phyloP scores from a whole-genome alignment of 2,888 invertebrate species.

The Thera obeliscata region DNA sequence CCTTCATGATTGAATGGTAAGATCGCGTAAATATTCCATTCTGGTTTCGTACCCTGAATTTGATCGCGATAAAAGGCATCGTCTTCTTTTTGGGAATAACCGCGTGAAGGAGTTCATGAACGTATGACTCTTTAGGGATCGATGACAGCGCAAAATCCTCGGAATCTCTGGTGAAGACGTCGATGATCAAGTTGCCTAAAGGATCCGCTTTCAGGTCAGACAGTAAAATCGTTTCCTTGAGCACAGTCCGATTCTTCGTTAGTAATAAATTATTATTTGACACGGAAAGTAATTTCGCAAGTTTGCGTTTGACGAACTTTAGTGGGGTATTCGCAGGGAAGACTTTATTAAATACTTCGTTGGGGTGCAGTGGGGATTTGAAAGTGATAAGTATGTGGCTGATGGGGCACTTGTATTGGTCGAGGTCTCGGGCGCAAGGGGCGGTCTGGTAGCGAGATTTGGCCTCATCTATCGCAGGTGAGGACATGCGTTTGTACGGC shows the following conservation, averaged over 20 bases:
- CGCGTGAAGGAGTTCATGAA: constrained; percentile 71
- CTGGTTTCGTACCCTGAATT: constrained; percentile 73
- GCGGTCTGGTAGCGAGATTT: constrained; percentile 68
- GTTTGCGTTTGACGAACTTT: constrained; percentile 74
- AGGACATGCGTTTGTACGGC: constrained; percentile 59
- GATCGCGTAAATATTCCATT: constrained; percentile 79
- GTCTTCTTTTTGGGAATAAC: constrained; percentile 70
- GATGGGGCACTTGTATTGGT: constrained; percentile 69
- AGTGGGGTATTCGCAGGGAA: constrained; percentile 75
- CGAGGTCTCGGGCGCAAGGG: constrained; percentile 65
- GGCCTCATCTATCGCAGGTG: constrained; percentile 54
- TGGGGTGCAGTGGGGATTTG: constrained; percentile 69
- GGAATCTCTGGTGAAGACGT: constrained; percentile 76
- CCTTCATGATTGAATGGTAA: constrained; percentile 79
- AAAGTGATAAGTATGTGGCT: constrained; percentile 74
- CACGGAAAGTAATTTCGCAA: constrained; percentile 71
- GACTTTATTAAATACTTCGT: constrained; percentile 73
- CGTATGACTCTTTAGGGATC: constrained; percentile 74
- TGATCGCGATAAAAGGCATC: constrained; percentile 77
- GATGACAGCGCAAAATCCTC: constrained; percentile 68
- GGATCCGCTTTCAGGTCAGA: constrained; percentile 72
- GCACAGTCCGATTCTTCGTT: constrained; percentile 72
- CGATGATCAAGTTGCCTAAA: constrained; percentile 70
- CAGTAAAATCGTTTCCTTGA: constrained; percentile 69
- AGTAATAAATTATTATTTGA: constrained; percentile 70